Evolutionary conservation across 2,113 vertebrate species (phyloP).

Genomic region (Oenanthe melanoleuca): DNA sequence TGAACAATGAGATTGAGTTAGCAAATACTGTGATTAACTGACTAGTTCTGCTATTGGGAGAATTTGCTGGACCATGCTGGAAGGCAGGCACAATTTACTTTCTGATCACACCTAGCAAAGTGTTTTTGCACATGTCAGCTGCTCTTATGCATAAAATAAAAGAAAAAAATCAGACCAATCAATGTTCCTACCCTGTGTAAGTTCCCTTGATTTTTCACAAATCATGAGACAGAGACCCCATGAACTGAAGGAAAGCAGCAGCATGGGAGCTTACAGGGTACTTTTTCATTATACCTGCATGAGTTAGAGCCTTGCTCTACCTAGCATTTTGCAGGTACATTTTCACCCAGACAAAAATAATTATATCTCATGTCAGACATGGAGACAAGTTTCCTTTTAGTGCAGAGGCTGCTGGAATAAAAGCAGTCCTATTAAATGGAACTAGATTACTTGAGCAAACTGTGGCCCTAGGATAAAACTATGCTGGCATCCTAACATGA

Average conservation of each 20-base stretch:
- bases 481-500: background rate
- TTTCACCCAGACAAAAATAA: background rate
- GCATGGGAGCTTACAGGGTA: background rate
- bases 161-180: constrained; percentile 48
- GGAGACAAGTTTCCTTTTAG: background rate
- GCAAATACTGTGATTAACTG: constrained; percentile 67
- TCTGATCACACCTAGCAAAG: constrained; percentile 57
- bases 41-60: constrained; percentile 52
- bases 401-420: background rate
- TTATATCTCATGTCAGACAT: background rate
- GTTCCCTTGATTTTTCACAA: constrained; percentile 15
- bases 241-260: background rate
- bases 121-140: constrained; percentile 54
- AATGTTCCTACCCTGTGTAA: background rate
- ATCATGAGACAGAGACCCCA: constrained; percentile 17
- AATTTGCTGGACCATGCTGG: constrained; percentile 60
- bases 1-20: constrained; percentile 48
- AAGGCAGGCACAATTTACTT: constrained; percentile 65
- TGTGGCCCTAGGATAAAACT: background rate
- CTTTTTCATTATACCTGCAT: background rate
- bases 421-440: background rate
- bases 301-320: background rate
- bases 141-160: constrained; percentile 27
- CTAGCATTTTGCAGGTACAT: background rate
- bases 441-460: background rate